Evolutionary conservation across 2,797 vertebrate genomes (phyloP), one percentile per base, ranked within the genome.

Genomic region (Percopsis omiscomaycus): DNA sequence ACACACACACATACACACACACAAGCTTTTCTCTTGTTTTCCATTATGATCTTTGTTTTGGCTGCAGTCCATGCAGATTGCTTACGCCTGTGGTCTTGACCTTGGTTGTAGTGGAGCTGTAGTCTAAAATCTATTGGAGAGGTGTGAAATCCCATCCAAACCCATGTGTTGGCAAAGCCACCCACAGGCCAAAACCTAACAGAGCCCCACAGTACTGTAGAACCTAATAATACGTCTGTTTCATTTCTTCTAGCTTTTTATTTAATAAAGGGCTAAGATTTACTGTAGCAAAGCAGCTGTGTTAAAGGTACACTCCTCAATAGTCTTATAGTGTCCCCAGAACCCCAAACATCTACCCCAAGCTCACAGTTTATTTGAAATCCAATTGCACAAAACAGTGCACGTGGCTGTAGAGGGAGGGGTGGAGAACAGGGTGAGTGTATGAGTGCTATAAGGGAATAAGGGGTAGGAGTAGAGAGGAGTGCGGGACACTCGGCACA

Each of bases 61-160:
- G 69, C 73, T 50, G 22, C 50, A 6, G 51, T 59, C 8, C 14
- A 51, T 57, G 48, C 64, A 59, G 56, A 71, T 68, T 80, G 72
- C 56, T 78, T 64, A 63, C 75, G 55, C 52, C 59, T 66, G 68
- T 51, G 81, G 73, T 65, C 60, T 64, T 73, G 61, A 73, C 77
- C 78, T 59, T 74, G 11, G 1, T 55, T 50, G 68, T 37, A 5
- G 59, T 50, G 58, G 62, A 63, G 64, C 66, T 76, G 56, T 60
- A 46, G 45, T 73, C 75, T 69, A 80, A 69, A 69, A 68, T 64
- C 59, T 29, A 56, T 29, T 60, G 57, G 50, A 60, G 61, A 84
- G 77, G 81, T 82, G 78, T 79, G 79, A 84, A 80, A 71, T 86
- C 71, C 32, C 76, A 80, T 46, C 59, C 64, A 71, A 82, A 82